A percentile compares a stretch with the other conserved stretches of the same genome.
phyloP scores from a whole-genome alignment of 2,113 vertebrate genomes.

The Lonchura striata region DNA sequence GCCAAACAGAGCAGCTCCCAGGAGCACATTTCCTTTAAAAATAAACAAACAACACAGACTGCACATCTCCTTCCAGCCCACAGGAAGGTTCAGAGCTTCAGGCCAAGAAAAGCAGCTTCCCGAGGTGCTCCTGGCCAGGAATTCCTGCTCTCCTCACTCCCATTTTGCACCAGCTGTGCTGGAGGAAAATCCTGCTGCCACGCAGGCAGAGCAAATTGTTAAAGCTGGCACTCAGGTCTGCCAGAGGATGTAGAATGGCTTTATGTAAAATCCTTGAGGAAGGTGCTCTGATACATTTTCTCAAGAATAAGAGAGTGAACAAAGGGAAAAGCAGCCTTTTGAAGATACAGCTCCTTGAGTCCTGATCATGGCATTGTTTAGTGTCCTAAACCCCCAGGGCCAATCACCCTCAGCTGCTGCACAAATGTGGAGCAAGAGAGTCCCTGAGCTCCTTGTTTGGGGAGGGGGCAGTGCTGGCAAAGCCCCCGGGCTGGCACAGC shows the following conservation, averaged over 20 bases:
- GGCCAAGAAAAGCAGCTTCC: neutral
- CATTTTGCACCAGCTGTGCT: neutral
- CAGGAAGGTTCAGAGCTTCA: neutral
- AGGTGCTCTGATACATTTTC: neutral
- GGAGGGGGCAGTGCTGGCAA: neutral
- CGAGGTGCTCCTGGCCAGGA: neutral
- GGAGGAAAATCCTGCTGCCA: neutral
- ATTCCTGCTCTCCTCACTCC: neutral
- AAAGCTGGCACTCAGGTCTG: neutral
- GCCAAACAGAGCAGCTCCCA: neutral
- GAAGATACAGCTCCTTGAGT: neutral
- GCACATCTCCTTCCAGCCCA: neutral
- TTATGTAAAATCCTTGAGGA: neutral
- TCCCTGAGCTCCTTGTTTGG: rapidly evolving
- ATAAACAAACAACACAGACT: neutral
- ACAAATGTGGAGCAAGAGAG: neutral
- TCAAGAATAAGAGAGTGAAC: neutral
- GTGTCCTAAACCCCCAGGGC: neutral
- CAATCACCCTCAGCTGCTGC: neutral
- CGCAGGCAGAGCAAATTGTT: neutral
- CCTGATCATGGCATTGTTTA: rapidly evolving
- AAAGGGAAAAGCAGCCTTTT: neutral
- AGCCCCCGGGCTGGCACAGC: neutral
- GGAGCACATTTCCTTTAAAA: neutral
- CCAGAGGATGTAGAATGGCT: neutral